phyloP scores from a whole-genome alignment of 2,888 invertebrate species.

The Phrixothrix hirtus region DNA sequence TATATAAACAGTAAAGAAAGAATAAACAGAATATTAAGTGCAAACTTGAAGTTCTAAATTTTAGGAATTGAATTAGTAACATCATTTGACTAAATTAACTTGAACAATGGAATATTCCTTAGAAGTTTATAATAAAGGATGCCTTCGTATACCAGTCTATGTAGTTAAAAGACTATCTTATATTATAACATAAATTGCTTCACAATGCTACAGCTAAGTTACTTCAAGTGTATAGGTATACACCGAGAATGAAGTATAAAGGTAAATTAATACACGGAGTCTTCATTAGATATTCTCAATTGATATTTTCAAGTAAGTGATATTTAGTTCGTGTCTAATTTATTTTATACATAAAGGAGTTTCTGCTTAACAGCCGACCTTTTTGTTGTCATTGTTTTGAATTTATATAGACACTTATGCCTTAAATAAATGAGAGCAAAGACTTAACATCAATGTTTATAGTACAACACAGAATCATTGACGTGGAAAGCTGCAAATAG shows the following conservation, averaged over 20 bases:
- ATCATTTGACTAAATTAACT: neutral
- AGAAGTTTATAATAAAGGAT: neutral
- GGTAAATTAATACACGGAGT: too few species aligned
- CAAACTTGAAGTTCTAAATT: neutral
- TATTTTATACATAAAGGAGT: neutral
- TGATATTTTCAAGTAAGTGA: neutral
- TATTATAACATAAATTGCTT: neutral
- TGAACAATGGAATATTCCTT: neutral
- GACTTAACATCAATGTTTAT: neutral
- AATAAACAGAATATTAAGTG: neutral
- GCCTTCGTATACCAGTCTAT: too few species aligned
- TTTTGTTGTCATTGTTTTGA: constrained; percentile 1
- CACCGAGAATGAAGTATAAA: neutral
- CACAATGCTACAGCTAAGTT: neutral
- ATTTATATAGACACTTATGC: neutral
- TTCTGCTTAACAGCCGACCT: neutral
- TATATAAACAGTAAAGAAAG: neutral
- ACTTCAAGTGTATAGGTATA: neutral
- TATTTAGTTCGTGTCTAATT: constrained; percentile 3
- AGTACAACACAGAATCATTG: neutral
- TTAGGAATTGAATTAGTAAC: neutral
- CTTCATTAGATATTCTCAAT: neutral
- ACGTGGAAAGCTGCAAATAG: neutral
- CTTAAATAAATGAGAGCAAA: neutral
- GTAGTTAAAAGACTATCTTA: neutral